A percentile compares a stretch with the other conserved stretches of the same genome.
phyloP scores from a whole-genome alignment of 2,888 invertebrate species.

The Caenorhabditis sp. region DNA sequence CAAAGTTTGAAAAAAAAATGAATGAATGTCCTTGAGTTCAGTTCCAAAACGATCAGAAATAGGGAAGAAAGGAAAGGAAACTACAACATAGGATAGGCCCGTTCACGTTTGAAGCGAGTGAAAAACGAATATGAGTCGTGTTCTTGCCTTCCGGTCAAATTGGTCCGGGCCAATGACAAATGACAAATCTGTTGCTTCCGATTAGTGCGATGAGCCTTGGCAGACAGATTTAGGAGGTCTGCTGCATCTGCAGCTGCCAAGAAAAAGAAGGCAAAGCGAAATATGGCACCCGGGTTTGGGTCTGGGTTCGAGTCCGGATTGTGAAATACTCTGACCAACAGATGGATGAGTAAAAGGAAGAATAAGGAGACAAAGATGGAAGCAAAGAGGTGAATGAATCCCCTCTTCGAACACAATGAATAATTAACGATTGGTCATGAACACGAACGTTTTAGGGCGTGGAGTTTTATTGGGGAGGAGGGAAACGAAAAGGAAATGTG shows the following conservation, averaged over 20 bases:
- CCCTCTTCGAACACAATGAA: slow-evolving; percentile 56
- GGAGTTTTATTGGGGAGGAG: slow-evolving; percentile 32
- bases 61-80: background rate
- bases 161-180: slow-evolving; percentile 25
- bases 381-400: slow-evolving; percentile 47
- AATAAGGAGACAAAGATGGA: slow-evolving; percentile 13
- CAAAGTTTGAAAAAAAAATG: slow-evolving; percentile 4
- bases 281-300: slow-evolving; percentile 51
- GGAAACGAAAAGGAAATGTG: background rate
- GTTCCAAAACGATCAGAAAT: slow-evolving; percentile 2
- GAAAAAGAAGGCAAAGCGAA: slow-evolving; percentile 45
- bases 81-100: background rate
- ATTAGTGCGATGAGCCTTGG: slow-evolving; percentile 38
- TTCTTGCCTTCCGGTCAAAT: slow-evolving; percentile 23
- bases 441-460: slow-evolving; percentile 44
- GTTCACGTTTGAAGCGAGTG: slow-evolving; percentile 12
- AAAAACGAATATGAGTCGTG: slow-evolving; percentile 15
- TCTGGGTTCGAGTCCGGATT: too few species aligned
- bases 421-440: slow-evolving; percentile 63
- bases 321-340: slow-evolving; percentile 54
- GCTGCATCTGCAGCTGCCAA: slow-evolving; percentile 40
- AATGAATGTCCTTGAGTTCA: too few species aligned
- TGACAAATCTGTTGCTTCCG: slow-evolving; percentile 61
- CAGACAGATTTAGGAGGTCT: slow-evolving; percentile 32
- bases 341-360: slow-evolving; percentile 41